Evolutionary conservation across 2,888 invertebrate species (phyloP), one percentile per base, ranked within the genome.

Genomic region (Tipula lateralis): DNA sequence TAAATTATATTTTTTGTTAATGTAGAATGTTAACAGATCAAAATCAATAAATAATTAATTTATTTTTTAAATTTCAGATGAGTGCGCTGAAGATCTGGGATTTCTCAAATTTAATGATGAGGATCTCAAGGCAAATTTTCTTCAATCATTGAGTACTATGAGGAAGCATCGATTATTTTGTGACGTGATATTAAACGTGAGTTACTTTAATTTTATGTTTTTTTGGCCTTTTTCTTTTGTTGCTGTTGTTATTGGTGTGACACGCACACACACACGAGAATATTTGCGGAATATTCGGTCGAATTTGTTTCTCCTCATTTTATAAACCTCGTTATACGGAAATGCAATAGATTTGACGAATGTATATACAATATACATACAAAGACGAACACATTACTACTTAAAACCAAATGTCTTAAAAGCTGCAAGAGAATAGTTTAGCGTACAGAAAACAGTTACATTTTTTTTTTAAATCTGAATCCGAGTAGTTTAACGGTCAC

Each of bases 101-200:
- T 87, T 88, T 85, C 90, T 93, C 88, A 91, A 92, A 86, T 92
- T 92, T 89, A 89, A 89, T 85, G 94, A 94, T 89, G 91, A 91
- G 66, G 91, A 89, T 83, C 92, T 93, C 88, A 93, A 93, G 86
- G 90, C 91, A 86, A 91, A 92, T 87, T 93, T 93, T 87, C 92
- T 96, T 86, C 90, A 91, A 84, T 92, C 94, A 44, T 92, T 96
- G 87, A 94, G 95, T 91, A 94, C 93, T 91, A 93, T 96, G 93
- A 92, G 96, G 87, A 95, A 95, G 90, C 95, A 95, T 89, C 93
- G 94, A 85, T 95, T 96, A 89, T 96, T 97, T 91, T 97, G 95
- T 91, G 97, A 97, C 91, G 95, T 95, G 87, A 92, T 95, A 88
- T 92, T 97, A 87, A 94, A 95, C 89, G 96, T 95, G 88, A 92